Evolutionary conservation across 2,113 vertebrate species (phyloP), one percentile per base, ranked within the genome.

Genomic region (Penelope pileata): DNA sequence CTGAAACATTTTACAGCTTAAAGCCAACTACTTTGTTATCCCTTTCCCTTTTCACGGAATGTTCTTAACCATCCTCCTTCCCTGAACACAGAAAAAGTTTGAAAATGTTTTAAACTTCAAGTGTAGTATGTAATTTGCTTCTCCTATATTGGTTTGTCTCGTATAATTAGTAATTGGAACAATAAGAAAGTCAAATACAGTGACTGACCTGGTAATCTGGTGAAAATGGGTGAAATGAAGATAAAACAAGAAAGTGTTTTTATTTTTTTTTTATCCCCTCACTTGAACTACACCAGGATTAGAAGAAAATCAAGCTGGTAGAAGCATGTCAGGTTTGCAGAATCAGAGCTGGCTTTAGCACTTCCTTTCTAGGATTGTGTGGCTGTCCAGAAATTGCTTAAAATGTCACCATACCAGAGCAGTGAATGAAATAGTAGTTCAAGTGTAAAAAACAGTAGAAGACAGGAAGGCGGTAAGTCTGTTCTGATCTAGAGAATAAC

Each of bases 391-490:
- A 83, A 93, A 81, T 47, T 34, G 12, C 45, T 85, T 73, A 34
- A 80, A 93, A 69, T 5, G 1, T 48, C 50, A 53, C 5, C 0
- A 0, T 40, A 22, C 36, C n/a, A 62, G 18, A 69, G 30, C 40
- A 56, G 3, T 23, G 36, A 48, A n/a, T 0, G 0, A 47, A 36
- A 69, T 8, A 53, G 36, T n/a, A 10, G 3, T 56, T 91, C 13
- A 19, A 24, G 12, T 16, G n/a, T 27, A 79, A 82, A 56, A 50
- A 66, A 58, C 5, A 67, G 8, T 22, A 67, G 29, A 75, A 73
- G 58, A 47, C 3, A 73, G 69, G 26, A 53, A 58, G 13, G 26
- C 36, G 68, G 36, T 4, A 43, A 84, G 8, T 54, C 30, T 43
- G 2, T 22, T 82, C 43, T n/a, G 40, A 69, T 34, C 32, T 1